These are phyloP conservation scores for Zaprionus capensis DNA, from an alignment of 1,140 invertebrate species.

Conservation along the genomic window DNA sequence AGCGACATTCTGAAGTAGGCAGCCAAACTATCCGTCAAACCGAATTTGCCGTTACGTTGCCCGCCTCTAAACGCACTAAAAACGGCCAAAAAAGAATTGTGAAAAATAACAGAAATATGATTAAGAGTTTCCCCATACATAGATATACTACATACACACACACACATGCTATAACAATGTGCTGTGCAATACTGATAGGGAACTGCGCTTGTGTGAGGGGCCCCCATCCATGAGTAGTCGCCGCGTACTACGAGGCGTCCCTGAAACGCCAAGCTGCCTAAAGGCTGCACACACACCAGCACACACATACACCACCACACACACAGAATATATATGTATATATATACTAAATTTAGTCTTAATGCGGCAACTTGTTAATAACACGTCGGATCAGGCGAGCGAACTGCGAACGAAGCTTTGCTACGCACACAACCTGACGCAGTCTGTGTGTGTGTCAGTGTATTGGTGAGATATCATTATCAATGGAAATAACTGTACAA, in stretches of 20 bases:
- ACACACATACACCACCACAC: not conserved
- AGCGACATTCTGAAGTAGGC: constrained; percentile 50
- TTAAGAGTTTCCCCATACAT: constrained; percentile 56
- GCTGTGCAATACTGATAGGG: constrained; percentile 26
- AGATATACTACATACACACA: constrained; percentile 15
- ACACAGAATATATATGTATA: not conserved
- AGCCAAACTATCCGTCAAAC: not conserved
- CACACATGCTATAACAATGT: not conserved
- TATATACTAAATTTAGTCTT: constrained; percentile 2
- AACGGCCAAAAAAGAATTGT: constrained; percentile 40
- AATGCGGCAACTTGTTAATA: constrained; percentile 3
- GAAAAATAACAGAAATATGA: constrained; percentile 43
- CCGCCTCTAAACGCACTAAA: constrained; percentile 69
- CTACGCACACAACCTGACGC: constrained; percentile 7
- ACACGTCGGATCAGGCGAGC: constrained; percentile 13
- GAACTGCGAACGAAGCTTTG: constrained; percentile 22
- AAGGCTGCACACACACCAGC: constrained; percentile 5
- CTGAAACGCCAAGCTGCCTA: constrained; percentile 29
- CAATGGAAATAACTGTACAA: constrained; percentile 62
- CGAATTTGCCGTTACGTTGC: constrained; percentile 38
- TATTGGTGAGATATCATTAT: constrained; percentile 64
- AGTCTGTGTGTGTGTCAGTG: constrained; percentile 8
- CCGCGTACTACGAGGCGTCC: constrained; percentile 8
- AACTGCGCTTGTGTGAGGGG: constrained; percentile 26
- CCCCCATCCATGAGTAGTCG: not conserved